Conservation (phyloP, 2,113 vertebrate species). For the Prionailurus viverrinus region DNA sequence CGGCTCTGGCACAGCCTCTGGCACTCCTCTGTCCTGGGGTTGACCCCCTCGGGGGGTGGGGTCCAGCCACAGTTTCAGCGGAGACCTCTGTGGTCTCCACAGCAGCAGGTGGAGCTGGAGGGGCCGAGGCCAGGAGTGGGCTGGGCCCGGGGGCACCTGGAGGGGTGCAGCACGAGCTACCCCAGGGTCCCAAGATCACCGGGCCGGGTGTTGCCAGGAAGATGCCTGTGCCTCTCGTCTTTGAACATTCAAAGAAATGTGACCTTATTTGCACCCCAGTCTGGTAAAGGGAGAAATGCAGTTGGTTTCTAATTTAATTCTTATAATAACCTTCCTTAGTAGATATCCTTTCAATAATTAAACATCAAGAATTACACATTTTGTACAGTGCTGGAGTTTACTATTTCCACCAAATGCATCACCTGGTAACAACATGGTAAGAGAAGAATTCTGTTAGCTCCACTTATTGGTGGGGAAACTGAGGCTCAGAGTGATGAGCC, state of each 20-base stretch:
- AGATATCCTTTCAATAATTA: neutral
- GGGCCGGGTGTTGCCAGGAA: neutral
- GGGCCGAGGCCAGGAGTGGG: neutral
- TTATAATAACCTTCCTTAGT: neutral
- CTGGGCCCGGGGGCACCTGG: neutral
- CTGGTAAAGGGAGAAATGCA: neutral
- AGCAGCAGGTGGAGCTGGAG: neutral
- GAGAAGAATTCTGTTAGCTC: neutral
- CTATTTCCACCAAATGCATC: neutral
- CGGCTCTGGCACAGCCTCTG: neutral
- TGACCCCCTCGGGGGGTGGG: neutral
- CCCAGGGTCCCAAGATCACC: accelerated
- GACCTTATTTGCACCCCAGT: neutral
- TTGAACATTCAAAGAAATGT: neutral
- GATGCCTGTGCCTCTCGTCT: neutral
- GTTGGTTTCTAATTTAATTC: neutral
- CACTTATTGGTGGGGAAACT: neutral
- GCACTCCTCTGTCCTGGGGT: neutral
- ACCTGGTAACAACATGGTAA: neutral
- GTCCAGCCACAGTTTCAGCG: neutral
- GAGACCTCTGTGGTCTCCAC: too few relatives aligned
- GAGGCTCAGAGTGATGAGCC: neutral
- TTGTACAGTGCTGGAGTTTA: neutral
- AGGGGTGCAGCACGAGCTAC: neutral
- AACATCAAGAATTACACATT: neutral